These are phyloP conservation scores for Tenodera sinensis DNA, from an alignment of 2,888 invertebrate genomes.

Conservation along the genomic window DNA sequence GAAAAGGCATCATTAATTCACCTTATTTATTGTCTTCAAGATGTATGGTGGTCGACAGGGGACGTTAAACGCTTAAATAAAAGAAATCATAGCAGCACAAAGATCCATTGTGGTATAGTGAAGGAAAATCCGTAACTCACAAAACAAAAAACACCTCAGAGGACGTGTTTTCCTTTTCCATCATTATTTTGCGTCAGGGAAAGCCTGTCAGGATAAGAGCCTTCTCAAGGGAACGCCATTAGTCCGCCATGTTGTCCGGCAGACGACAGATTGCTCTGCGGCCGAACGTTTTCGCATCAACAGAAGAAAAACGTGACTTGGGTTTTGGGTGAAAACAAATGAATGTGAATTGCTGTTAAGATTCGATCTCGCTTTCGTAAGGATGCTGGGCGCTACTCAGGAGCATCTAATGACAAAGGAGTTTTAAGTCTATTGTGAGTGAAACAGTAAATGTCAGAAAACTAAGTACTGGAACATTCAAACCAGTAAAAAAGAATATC, in stretches of 20 bases:
- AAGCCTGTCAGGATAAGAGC: not conserved
- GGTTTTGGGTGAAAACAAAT: not conserved
- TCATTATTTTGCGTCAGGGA: not conserved
- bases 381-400: not conserved
- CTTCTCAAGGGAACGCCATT: not conserved
- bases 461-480: too few species aligned
- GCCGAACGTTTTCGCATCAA: not conserved
- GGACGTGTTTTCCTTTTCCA: not conserved
- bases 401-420: not conserved
- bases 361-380: not conserved
- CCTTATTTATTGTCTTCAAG: too few species aligned
- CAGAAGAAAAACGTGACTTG: not conserved
- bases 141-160: not conserved
- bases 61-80: too few species aligned
- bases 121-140: not conserved
- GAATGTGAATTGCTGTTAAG: not conserved
- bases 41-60: too few species aligned
- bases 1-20: too few species aligned
- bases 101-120: not conserved
- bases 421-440: not conserved
- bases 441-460: not conserved
- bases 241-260: not conserved
- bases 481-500: too few species aligned
- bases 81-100: not conserved
- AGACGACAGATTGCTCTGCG: not conserved